These are phyloP conservation scores for Chaenocephalus aceratus DNA, from an alignment of 2,113 vertebrate species.

Conservation along the genomic window DNA sequence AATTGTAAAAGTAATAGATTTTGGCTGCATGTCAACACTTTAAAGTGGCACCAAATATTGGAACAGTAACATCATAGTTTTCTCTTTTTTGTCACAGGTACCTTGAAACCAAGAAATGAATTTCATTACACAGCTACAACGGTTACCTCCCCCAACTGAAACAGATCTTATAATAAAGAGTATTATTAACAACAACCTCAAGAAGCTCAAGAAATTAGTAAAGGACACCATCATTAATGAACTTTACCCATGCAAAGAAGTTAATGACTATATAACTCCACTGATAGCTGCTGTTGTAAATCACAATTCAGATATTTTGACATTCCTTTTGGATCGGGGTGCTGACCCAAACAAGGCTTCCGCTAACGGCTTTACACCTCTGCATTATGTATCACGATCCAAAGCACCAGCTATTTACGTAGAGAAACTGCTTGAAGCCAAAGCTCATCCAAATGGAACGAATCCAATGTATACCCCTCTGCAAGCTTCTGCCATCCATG, in stretches of 20 bases:
- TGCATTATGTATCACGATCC: too few species aligned
- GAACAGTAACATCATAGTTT: background rate
- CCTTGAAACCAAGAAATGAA: conserved; percentile 30
- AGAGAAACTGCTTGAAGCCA: conserved; percentile 46
- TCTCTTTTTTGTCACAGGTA: conserved; percentile 30
- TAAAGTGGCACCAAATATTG: background rate
- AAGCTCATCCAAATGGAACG: conserved; percentile 37
- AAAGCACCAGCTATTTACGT: conserved; percentile 20
- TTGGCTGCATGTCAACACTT: background rate
- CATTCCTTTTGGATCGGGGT: too few species aligned
- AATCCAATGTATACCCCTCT: background rate
- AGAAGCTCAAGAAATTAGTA: too few species aligned
- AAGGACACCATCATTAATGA: too few species aligned
- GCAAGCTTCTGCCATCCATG: conserved; percentile 34
- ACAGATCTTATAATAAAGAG: conserved; percentile 57
- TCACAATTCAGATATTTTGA: too few species aligned
- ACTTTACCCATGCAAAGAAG: too few species aligned
- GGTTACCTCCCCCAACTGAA: background rate
- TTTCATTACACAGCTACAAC: rapidly evolving
- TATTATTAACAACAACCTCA: too few species aligned
- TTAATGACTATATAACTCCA: too few species aligned
- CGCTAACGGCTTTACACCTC: too few species aligned
- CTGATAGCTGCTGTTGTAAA: too few species aligned
- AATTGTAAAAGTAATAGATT: too few species aligned
- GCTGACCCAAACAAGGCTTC: too few species aligned